Evolutionary conservation across 2,797 vertebrate genomes (phyloP).

Genomic region (Periophthalmus magnuspinnatus): DNA sequence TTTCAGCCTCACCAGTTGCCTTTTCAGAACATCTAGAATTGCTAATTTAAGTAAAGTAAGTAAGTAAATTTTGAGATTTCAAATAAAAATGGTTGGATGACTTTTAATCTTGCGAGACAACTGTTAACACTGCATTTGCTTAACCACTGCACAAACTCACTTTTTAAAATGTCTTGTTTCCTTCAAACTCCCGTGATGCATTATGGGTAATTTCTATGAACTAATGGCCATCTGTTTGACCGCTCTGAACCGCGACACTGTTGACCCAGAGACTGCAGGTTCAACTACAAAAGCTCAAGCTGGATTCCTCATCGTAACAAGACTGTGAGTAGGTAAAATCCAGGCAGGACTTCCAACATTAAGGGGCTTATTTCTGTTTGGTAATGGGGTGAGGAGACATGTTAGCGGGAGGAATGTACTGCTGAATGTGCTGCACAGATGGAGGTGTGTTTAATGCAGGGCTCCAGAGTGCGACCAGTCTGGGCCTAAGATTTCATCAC

Average conservation of each 20-base stretch:
- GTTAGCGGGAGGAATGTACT: constrained; percentile 17
- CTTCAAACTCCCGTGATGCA: constrained; percentile 34
- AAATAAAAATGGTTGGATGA: too few relatives aligned
- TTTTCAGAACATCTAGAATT: too few relatives aligned
- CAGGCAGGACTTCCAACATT: constrained; percentile 8
- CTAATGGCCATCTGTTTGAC: constrained; percentile 66
- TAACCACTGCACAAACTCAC: neutral
- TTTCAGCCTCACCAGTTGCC: too few relatives aligned
- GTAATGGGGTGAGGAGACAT: constrained; percentile 20
- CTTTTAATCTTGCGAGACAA: too few relatives aligned
- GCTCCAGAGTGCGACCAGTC: too few relatives aligned
- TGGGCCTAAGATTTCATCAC: too few relatives aligned
- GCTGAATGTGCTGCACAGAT: constrained; percentile 29
- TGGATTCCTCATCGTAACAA: constrained; percentile 10
- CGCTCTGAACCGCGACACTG: constrained; percentile 48
- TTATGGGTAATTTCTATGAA: constrained; percentile 61
- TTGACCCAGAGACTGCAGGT: constrained; percentile 42
- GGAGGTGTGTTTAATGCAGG: constrained; percentile 23
- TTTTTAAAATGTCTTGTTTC: constrained; percentile 38
- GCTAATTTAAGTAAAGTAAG: too few relatives aligned
- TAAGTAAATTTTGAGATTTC: too few relatives aligned
- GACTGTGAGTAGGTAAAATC: neutral
- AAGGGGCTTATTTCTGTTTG: constrained; percentile 24
- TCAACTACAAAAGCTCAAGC: constrained; percentile 18
- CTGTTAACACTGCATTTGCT: too few relatives aligned